phyloP scores from a whole-genome alignment of 2,888 invertebrate species.

The Spicauda simplicius region DNA sequence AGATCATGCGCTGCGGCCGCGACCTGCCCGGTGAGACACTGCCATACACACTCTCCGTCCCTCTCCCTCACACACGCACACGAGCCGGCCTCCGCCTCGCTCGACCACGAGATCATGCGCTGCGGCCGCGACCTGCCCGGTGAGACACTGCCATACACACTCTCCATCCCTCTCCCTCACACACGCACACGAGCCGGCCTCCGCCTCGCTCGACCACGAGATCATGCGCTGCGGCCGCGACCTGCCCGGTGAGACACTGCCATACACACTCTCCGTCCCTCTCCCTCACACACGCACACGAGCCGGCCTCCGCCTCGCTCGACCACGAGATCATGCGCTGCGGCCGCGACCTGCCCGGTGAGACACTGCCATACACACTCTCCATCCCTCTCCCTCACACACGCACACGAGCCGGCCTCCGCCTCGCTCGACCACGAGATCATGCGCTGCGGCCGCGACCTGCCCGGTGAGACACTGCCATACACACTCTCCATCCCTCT shows the following conservation, averaged over 20 bases:
- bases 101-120: conserved; percentile 82
- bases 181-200: conserved; percentile 76
- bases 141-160: conserved; percentile 42
- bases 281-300: no score
- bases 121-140: conserved; percentile 73
- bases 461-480: conserved; percentile 57
- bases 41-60: neutral
- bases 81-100: conserved; percentile 76
- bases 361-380: conserved; percentile 30
- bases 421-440: conserved; percentile 81
- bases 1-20: conserved; percentile 78
- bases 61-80: no score
- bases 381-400: no score
- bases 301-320: conserved; percentile 76
- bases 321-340: conserved; percentile 82
- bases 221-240: conserved; percentile 78
- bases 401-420: conserved; percentile 76
- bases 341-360: conserved; percentile 70
- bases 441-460: conserved; percentile 75
- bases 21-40: conserved; percentile 64
- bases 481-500: neutral
- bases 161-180: no score
- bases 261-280: no score
- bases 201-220: conserved; percentile 80
- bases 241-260: conserved; percentile 58